Percentiles rank a stretch among this genome's conserved stretches.
phyloP scores from a whole-genome alignment of 1,140 invertebrate species.

The Papilio xuthus region DNA sequence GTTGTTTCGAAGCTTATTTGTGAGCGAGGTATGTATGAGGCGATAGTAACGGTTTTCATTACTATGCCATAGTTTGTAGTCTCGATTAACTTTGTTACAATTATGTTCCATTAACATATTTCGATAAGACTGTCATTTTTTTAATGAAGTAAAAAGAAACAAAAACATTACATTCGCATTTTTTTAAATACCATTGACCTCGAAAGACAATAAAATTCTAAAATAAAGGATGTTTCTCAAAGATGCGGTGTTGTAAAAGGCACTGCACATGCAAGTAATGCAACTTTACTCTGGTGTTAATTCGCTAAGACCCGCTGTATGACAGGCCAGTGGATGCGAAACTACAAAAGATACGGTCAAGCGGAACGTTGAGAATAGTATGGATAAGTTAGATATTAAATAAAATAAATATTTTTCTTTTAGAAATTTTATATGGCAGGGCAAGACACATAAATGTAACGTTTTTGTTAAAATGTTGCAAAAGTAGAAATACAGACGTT shows the following conservation, averaged over 20 bases:
- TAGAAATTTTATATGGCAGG: neutral
- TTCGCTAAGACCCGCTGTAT: constrained; percentile 65
- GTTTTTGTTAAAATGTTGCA: too few species aligned
- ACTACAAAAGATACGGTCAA: constrained; percentile 61
- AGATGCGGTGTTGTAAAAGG: constrained; percentile 53
- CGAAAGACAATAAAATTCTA: constrained; percentile 18
- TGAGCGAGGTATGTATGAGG: too few species aligned
- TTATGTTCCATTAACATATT: neutral
- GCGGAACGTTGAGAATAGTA: constrained; percentile 42
- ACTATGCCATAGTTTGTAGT: neutral
- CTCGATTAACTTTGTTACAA: neutral
- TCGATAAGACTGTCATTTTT: neutral
- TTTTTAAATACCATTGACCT: constrained; percentile 6
- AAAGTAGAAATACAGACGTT: too few species aligned
- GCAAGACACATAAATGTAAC: neutral
- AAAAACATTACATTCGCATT: neutral
- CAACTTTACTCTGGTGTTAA: constrained; percentile 66
- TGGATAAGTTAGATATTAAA: constrained; percentile 44
- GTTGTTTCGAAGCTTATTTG: too few species aligned
- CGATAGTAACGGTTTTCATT: too few species aligned
- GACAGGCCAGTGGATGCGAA: constrained; percentile 64
- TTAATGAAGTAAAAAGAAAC: neutral
- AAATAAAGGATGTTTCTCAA: constrained; percentile 38
- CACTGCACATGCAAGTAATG: constrained; percentile 44
- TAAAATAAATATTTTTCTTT: neutral